Base-by-base conservation (phyloP, 2,113 vertebrate genomes). In the Amazona vittata region DNA sequence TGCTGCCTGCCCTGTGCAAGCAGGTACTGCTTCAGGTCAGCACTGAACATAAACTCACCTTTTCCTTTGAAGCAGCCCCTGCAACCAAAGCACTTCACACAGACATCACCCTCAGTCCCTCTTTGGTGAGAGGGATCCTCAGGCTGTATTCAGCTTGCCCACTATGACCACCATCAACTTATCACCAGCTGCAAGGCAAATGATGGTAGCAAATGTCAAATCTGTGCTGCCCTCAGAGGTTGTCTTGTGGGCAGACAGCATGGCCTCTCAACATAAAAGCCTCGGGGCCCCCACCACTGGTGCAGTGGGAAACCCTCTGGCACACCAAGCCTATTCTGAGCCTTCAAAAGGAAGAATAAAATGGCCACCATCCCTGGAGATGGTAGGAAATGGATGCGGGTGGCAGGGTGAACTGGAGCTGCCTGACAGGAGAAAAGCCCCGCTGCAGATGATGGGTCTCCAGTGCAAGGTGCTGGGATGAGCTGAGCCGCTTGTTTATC, bases 1-100 rank as follows among this genome's bases (percentile, higher is more conserved):
- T 22, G 52, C 52, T 73, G 60, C n/a, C 39, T 2, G 1, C 49
- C 22, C 62, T 0, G 0, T 15, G 60, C 24, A 4, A 2, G 15
- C 4, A 0, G 0, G 4, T 9, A 15, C 11, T 1, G 11, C 43
- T 57, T 55, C 77, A 29, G 31, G 46, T 49, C 82, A 53, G 74
- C 70, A 7, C 44, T 41, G 69, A 75, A 67, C 52, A 44, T 13
- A 33, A 78, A 28, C 41, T 41, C 67, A 12, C 18, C 21, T 5
- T 4, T 41, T 60, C 37, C 57, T 69, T 39, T 17, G 16, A 17
- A 57, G 47, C 47, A 73, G 83, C 33, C 47, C 67, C 47, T n/a
- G 35, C 57, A 75, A 20, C n/a, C 13, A 8, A 17, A 35, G 70
- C n/a, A 21, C 5, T 6, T 57, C 50, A 16, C 28, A 1, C 8